phyloP scores from a whole-genome alignment of 2,113 vertebrate genomes.

The Psophia crepitans region DNA sequence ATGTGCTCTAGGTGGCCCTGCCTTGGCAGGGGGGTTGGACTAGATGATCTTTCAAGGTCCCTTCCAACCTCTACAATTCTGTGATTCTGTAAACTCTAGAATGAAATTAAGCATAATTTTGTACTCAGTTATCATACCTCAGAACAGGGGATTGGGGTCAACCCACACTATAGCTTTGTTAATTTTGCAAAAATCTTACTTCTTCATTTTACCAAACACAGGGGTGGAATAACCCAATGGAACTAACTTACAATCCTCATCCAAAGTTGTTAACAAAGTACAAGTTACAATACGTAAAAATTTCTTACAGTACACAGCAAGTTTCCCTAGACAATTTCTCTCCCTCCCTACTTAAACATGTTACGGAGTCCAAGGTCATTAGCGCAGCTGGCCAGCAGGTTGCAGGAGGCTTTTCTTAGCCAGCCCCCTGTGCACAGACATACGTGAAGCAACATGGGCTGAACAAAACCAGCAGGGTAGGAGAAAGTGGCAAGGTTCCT shows the following conservation, averaged over 20 bases:
- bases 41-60: no score
- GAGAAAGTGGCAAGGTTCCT: not conserved
- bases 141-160: not conserved
- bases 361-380: not conserved
- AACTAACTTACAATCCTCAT: not conserved
- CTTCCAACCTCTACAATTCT: no score
- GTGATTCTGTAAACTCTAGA: no score
- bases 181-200: not conserved
- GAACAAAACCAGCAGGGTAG: not conserved
- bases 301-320: not conserved
- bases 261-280: not conserved
- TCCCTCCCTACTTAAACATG: not conserved
- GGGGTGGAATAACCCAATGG: not conserved
- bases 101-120: not conserved
- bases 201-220: not conserved
- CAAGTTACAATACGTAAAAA: no score
- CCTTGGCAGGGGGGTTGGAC: no score
- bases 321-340: not conserved
- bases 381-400: not conserved
- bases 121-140: not conserved
- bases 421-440: accelerated
- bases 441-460: not conserved
- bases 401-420: not conserved
- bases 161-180: not conserved
- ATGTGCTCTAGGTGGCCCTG: no score